Conservation (phyloP, 2,888 invertebrate species). For the Aspidiotus rigidus region DNA sequence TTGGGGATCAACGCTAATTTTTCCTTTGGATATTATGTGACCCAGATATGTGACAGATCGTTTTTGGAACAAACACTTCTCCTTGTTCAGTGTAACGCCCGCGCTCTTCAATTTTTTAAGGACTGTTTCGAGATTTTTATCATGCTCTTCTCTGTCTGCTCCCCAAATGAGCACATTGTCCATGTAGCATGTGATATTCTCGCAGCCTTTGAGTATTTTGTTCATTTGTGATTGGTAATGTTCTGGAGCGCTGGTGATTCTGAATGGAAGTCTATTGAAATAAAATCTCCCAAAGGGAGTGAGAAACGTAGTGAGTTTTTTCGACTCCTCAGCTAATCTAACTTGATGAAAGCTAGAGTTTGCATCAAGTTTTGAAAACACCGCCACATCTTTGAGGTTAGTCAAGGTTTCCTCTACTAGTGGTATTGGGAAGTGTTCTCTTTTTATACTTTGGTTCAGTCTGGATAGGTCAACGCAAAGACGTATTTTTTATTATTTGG, state of each 20-base stretch:
- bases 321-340: conserved; percentile 37
- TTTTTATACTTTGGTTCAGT: conserved; percentile 39
- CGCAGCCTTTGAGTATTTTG: conserved; percentile 32
- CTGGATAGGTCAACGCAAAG: conserved; percentile 41
- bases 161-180: conserved; percentile 40
- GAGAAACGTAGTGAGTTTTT: conserved; percentile 39
- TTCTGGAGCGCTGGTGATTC: conserved; percentile 39
- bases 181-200: conserved; percentile 38
- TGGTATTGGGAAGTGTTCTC: conserved; percentile 39
- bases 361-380: conserved; percentile 35
- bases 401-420: conserved; percentile 39
- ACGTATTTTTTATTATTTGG: conserved; percentile 39
- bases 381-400: conserved; percentile 36
- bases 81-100: conserved; percentile 36
- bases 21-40: conserved; percentile 37
- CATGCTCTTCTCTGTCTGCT: conserved; percentile 37
- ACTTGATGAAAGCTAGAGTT: conserved; percentile 39
- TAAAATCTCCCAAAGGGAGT: conserved; percentile 40
- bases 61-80: conserved; percentile 40
- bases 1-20: conserved; percentile 29
- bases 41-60: conserved; percentile 39
- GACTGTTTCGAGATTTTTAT: conserved; percentile 33
- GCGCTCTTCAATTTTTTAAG: conserved; percentile 17
- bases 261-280: conserved; percentile 40
- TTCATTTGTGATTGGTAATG: conserved; percentile 38